These are phyloP conservation scores for Corapipo altera DNA, from an alignment of 2,113 vertebrate species.

Conservation along the genomic window DNA sequence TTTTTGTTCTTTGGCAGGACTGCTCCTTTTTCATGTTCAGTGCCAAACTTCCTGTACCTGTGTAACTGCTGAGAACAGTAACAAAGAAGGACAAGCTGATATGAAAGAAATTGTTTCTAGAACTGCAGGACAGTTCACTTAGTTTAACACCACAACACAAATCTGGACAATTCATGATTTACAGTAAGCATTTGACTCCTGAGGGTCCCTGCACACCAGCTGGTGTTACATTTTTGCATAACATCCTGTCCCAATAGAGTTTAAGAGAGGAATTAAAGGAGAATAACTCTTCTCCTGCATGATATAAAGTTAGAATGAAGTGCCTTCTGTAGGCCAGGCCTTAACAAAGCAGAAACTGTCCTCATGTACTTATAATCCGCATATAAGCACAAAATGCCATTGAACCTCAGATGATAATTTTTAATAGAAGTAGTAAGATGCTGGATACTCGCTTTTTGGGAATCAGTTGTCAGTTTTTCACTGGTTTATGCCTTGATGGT, in stretches of 20 bases:
- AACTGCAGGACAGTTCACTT: conserved; percentile 44
- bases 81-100: conserved; percentile 20
- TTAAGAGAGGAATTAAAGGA: not conserved
- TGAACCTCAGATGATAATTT: not conserved
- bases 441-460: not conserved
- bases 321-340: not conserved
- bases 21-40: not conserved
- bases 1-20: not conserved
- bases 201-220: not conserved
- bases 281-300: not conserved
- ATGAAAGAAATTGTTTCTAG: conserved; percentile 18
- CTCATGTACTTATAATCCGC: not conserved
- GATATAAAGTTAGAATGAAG: not conserved
- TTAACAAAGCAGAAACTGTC: not conserved
- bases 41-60: not conserved
- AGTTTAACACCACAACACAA: conserved; percentile 2
- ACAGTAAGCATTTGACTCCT: conserved; percentile 14
- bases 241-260: not conserved
- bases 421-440: not conserved
- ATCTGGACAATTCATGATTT: conserved; percentile 34
- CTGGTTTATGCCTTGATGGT: not conserved
- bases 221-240: not conserved
- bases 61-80: not conserved
- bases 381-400: not conserved
- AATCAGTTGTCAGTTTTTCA: not conserved